Base-by-base conservation (phyloP, 2,797 vertebrate species). In the Hafferia zeledoni region DNA sequence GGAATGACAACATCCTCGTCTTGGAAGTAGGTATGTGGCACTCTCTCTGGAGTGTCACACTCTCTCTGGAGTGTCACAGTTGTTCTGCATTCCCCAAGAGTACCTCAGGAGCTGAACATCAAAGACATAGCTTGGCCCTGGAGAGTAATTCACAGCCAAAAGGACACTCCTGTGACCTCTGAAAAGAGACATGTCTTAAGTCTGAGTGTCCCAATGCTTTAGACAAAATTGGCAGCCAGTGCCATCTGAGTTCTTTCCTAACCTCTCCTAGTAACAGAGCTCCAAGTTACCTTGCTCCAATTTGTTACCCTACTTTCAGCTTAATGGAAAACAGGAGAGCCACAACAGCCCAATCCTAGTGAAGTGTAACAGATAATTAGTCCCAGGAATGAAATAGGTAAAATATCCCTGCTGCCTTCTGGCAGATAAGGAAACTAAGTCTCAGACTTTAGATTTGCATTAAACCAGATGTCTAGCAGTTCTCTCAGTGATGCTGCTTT, bases 1-100 rank as follows among this genome's bases (percentile, higher is more conserved):
- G 94, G 94, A 95, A 96, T 70, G 93, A 94, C 85, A 95, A 96
- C 96, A 94, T 96, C 93, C 96, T 94, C 15, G 0, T 87, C 81
- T 83, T 4, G 5, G 79, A 37, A 53, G 70, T 67, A 88, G 87
- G 94, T 93, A 96, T 96, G 89, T 72, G 82, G 33, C 93, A 90
- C 76, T 52, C 61, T 82, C 63, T 60, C 59, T 52, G 8, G 61
- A 74, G 83, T 64, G 89, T 87, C 83, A 86, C 93, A 90, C 76
- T 52, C 61, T 82, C 63, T 60, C 59, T 52, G 8, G 61, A 74
- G 83, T 64, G 89, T 87, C 83, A 86, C 95, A 97, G 94, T 95
- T 96, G 95, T 93, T 92, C 91, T 50, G 74, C 91, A 86, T 92
- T 95, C 83, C 81, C 19, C 47, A 72, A 35, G 33, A 50, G 67